These are phyloP conservation scores for Cynodonichthys magdalenae DNA, from an alignment of 2,797 vertebrate genomes.

Conservation along the genomic window DNA sequence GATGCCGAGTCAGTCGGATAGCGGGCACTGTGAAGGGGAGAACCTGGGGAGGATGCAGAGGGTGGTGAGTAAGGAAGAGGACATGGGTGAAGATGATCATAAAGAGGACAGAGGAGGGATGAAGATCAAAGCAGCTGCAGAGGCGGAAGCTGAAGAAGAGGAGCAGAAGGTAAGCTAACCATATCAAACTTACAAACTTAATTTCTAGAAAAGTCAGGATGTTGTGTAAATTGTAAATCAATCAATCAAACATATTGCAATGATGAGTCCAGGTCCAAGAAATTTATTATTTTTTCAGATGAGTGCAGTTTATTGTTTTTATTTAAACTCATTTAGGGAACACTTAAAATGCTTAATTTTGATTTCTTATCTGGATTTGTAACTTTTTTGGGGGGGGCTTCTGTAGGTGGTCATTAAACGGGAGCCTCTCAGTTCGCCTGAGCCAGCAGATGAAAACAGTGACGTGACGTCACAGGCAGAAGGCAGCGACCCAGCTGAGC, in stretches of 20 bases:
- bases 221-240: no score
- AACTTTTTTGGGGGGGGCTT: background rate
- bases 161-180: constrained; percentile 66
- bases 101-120: constrained; percentile 57
- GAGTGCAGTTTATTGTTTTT: no score
- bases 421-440: constrained; percentile 93
- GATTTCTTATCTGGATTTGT: background rate
- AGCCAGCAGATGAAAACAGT: constrained; percentile 90
- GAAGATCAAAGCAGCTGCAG: constrained; percentile 69
- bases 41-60: constrained; percentile 64
- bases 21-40: constrained; percentile 81
- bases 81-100: constrained; percentile 66
- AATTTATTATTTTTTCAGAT: background rate
- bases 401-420: constrained; percentile 90
- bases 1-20: constrained; percentile 95
- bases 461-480: constrained; percentile 93
- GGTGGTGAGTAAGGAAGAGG: constrained; percentile 78
- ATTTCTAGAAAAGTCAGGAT: no score
- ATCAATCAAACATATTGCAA: no score
- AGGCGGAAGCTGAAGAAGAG: constrained; percentile 83
- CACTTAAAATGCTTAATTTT: no score
- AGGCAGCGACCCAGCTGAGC: constrained; percentile 88
- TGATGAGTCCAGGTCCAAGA: background rate
- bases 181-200: background rate
- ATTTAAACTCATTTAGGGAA: no score